These are phyloP conservation scores for Taeniopygia guttata DNA, from an alignment of 2,797 vertebrate species.

Conservation along the genomic window DNA sequence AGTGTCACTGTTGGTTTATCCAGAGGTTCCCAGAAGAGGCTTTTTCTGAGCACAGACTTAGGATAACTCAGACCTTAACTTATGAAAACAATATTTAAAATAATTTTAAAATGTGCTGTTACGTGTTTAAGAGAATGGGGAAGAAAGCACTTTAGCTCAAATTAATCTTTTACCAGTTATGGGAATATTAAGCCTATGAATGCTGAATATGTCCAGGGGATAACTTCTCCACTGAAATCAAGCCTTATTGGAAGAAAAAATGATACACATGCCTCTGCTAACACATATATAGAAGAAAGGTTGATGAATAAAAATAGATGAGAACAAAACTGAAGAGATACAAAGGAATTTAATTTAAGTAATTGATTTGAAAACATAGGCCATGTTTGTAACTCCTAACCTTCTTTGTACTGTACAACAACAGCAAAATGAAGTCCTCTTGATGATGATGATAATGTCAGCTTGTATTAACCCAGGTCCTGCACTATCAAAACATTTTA, in stretches of 20 bases:
- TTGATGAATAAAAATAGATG: background rate
- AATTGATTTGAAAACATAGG: background rate
- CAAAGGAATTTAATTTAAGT: background rate
- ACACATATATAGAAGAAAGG: background rate
- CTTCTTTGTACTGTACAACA: background rate
- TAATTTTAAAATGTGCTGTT: background rate
- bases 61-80: background rate
- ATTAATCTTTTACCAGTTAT: background rate
- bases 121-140: accelerated
- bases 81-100: background rate
- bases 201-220: background rate
- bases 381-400: background rate
- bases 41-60: background rate
- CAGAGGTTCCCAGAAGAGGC: background rate
- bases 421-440: background rate
- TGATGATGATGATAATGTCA: background rate
- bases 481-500: background rate
- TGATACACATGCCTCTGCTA: background rate
- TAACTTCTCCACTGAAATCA: background rate
- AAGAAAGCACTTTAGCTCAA: background rate
- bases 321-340: background rate
- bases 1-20: background rate
- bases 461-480: background rate
- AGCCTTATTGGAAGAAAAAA: accelerated
- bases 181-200: background rate